Percentiles rank a stretch among this genome's conserved stretches.
Evolutionary conservation across 1,140 invertebrate genomes (phyloP).

Genomic region (Drosophila equinoxialis): DNA sequence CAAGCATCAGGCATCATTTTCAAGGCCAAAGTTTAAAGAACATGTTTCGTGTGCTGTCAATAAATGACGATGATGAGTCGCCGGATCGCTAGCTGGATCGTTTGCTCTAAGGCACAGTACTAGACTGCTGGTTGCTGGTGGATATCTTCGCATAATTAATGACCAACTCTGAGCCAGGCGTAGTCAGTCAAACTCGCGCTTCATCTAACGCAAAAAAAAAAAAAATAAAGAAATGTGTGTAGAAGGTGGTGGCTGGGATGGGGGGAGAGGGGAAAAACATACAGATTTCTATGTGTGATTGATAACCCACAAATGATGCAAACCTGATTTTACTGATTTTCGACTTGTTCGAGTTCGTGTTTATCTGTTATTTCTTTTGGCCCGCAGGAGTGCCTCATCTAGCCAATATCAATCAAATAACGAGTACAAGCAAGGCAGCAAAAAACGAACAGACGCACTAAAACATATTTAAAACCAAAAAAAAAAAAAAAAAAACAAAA

Average conservation of each 20-base stretch:
- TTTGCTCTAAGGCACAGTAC: constrained; percentile 17
- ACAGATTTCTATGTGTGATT: constrained; percentile 77
- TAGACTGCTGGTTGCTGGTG: constrained; percentile 15
- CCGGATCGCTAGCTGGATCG: constrained; percentile 52
- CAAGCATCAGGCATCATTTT: constrained; percentile 47
- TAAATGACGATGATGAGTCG: constrained; percentile 77
- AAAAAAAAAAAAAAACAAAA: constrained; percentile 20
- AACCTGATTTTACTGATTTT: constrained; percentile 59
- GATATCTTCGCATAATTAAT: constrained; percentile 73
- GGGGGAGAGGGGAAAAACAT: constrained; percentile 7
- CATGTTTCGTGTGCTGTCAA: constrained; percentile 69
- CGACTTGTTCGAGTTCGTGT: constrained; percentile 38
- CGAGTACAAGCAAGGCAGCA: constrained; percentile 44
- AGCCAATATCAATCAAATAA: constrained; percentile 58
- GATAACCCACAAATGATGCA: constrained; percentile 76
- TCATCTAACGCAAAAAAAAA: constrained; percentile 59
- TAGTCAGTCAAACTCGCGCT: constrained; percentile 79
- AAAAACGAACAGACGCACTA: constrained; percentile 16
- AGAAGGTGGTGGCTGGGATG: not conserved
- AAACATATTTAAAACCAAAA: not conserved
- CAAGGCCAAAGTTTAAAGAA: constrained; percentile 80
- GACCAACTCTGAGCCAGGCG: constrained; percentile 79
- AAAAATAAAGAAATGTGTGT: constrained; percentile 1
- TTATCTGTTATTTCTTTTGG: constrained; percentile 31
- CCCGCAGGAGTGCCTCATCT: constrained; percentile 56